Evolutionary conservation across 1,140 invertebrate species (phyloP).

Genomic region (Lucilia sericata): DNA sequence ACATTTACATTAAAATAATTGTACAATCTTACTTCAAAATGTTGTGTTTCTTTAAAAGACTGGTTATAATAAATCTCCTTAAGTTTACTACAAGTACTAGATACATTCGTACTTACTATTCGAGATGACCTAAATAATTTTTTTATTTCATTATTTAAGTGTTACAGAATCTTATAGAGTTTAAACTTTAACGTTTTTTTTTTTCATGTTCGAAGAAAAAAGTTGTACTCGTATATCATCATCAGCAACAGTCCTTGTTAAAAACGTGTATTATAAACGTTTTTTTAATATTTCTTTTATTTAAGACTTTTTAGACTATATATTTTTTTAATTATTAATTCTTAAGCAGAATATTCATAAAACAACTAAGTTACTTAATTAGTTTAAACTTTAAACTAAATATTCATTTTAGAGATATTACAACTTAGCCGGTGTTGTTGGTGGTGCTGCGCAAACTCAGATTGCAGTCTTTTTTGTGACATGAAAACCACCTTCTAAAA

Average conservation of each 20-base stretch:
- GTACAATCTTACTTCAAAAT: not conserved
- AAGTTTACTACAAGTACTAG: not conserved
- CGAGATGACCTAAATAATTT: not conserved
- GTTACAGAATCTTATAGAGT: not conserved
- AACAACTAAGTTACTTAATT: not conserved
- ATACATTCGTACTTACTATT: not conserved
- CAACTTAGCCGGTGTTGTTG: not conserved
- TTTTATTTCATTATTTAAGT: conserved; percentile 9
- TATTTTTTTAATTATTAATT: not conserved
- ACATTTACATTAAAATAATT: not conserved
- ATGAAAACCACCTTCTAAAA: conserved; percentile 26
- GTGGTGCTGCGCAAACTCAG: not conserved
- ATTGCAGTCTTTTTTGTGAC: conserved; percentile 6
- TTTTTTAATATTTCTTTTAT: not conserved
- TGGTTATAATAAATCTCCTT: conserved; percentile 8
- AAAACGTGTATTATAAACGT: not conserved
- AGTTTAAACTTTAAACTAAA: not conserved
- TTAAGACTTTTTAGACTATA: not conserved
- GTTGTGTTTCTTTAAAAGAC: not conserved
- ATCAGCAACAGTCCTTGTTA: not conserved
- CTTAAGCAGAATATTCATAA: conserved; percentile 1
- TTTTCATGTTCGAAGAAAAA: not conserved
- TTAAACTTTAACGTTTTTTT: not conserved
- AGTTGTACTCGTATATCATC: not conserved
- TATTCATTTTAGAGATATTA: not conserved